A percentile compares a stretch with the other conserved stretches of the same genome.
These are phyloP conservation scores for Stigmatopora nigra DNA, from an alignment of 2,113 vertebrate species.

Conservation along the genomic window DNA sequence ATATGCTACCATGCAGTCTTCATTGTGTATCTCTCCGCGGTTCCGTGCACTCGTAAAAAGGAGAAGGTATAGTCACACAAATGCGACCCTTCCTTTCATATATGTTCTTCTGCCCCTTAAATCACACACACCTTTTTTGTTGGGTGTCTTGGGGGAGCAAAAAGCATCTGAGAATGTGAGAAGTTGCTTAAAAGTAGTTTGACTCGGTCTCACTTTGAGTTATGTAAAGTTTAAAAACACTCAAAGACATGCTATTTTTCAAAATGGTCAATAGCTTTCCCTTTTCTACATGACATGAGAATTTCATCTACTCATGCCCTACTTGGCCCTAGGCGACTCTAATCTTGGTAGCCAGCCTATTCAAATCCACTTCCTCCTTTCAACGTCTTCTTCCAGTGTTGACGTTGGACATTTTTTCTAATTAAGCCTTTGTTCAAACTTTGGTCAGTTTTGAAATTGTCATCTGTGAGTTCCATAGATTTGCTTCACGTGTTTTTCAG, in stretches of 20 bases:
- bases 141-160: constrained; percentile 73
- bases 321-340: background rate
- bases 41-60: constrained; percentile 19
- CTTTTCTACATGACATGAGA: too few species aligned
- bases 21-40: constrained; percentile 18
- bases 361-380: constrained; percentile 38
- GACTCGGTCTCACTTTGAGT: background rate
- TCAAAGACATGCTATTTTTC: too few species aligned
- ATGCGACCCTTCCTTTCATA: constrained; percentile 14
- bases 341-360: constrained; percentile 18
- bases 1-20: constrained; percentile 66
- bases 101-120: constrained; percentile 67
- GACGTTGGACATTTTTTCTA: constrained; percentile 53
- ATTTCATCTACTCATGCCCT: background rate
- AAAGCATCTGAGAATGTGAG: constrained; percentile 79
- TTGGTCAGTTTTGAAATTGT: constrained; percentile 36
- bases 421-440: constrained; percentile 56
- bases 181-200: constrained; percentile 48
- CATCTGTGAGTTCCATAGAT: constrained; percentile 14
- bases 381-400: constrained; percentile 36
- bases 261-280: too few species aligned
- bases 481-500: constrained; percentile 62
- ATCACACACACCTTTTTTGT: constrained; percentile 82
- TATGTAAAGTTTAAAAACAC: background rate
- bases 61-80: constrained; percentile 41